Percentiles rank a stretch among this genome's conserved stretches.
phyloP scores from a whole-genome alignment of 2,888 invertebrate species.

The Lepeophtheirus nordmannii region DNA sequence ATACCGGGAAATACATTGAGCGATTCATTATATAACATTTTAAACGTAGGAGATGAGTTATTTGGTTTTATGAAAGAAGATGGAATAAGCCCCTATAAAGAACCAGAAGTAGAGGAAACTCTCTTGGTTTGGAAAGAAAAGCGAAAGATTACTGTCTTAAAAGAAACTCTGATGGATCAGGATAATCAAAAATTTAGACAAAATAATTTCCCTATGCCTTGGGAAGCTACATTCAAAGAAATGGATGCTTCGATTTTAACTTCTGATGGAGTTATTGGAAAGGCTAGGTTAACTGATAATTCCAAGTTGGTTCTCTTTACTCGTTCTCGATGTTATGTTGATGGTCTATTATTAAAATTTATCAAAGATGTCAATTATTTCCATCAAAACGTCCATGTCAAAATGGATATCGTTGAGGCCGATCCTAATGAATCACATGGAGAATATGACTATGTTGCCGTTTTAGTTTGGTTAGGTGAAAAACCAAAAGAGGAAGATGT shows the following conservation, averaged over 20 bases:
- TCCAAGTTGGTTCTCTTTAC: not conserved
- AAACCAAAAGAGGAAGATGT: not conserved
- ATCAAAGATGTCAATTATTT: constrained; percentile 1
- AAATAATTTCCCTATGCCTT: not conserved
- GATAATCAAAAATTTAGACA: not conserved
- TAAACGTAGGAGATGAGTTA: too few species aligned
- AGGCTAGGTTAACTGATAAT: not conserved
- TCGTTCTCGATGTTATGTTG: not conserved
- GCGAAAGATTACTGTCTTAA: too few species aligned
- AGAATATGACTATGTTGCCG: not conserved
- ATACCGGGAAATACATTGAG: too few species aligned
- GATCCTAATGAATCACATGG: constrained; percentile 1
- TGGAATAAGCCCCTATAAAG: too few species aligned
- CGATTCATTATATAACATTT: too few species aligned
- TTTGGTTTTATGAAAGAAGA: too few species aligned
- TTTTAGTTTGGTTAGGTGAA: not conserved
- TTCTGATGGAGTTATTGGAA: not conserved
- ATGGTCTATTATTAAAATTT: not conserved
- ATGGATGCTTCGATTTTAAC: not conserved
- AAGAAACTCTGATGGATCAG: too few species aligned
- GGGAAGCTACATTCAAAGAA: not conserved
- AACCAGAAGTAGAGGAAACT: too few species aligned
- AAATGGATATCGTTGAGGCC: not conserved
- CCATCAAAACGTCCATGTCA: not conserved
- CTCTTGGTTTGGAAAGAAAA: too few species aligned